Conservation (phyloP, 2,113 vertebrate genomes). For the human (Homo sapiens) region DNA sequence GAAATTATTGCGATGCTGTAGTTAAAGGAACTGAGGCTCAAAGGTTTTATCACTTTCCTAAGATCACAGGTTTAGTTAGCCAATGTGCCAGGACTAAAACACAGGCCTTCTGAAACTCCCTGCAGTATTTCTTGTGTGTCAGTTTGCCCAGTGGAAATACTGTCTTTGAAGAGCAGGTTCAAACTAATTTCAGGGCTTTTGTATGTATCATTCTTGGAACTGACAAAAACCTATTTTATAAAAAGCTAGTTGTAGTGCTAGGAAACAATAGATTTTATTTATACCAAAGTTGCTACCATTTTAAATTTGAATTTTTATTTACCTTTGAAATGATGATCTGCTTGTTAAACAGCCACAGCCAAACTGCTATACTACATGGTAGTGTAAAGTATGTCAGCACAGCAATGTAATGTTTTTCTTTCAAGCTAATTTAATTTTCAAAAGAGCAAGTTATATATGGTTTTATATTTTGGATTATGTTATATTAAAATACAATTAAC, state of each 20-base stretch:
- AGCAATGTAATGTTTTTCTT: background rate
- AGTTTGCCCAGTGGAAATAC: background rate
- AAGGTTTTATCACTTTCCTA: background rate
- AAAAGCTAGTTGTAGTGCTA: background rate
- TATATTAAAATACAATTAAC: slow-evolving; percentile 7
- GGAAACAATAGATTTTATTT: background rate
- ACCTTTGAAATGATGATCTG: background rate
- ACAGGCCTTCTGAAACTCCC: background rate
- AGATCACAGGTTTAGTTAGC: background rate
- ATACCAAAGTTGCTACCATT: background rate
- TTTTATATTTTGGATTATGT: background rate
- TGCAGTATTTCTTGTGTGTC: background rate
- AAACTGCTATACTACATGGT: background rate
- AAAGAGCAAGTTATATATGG: background rate
- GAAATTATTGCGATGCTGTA: background rate
- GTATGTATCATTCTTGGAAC: background rate
- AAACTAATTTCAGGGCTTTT: background rate
- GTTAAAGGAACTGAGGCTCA: background rate
- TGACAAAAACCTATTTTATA: background rate
- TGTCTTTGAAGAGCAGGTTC: background rate
- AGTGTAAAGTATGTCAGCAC: background rate
- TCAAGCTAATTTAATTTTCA: background rate
- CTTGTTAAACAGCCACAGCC: background rate
- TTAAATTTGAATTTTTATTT: slow-evolving; percentile 40
- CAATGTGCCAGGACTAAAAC: background rate